A percentile compares a stretch with the other conserved stretches of the same genome.
phyloP scores from a whole-genome alignment of 2,888 invertebrate genomes.

The Scaptomyza polygonia region DNA sequence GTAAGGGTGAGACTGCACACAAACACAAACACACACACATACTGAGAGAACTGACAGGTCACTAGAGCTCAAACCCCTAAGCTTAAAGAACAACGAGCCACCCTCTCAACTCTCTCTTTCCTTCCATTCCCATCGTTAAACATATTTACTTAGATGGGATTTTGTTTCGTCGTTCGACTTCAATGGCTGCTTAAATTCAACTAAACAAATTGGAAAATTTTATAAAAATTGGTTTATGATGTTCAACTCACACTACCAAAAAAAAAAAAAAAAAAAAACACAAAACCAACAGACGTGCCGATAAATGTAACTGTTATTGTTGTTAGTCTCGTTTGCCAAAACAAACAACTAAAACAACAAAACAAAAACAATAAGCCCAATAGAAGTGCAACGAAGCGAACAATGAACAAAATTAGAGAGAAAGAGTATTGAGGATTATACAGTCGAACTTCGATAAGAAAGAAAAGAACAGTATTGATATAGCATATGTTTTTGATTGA shows the following conservation, averaged over 20 bases:
- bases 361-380: constrained; percentile 21
- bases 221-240: constrained; percentile 77
- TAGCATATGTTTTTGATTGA: too few relatives aligned
- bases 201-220: constrained; percentile 79
- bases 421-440: background rate
- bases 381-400: constrained; percentile 45
- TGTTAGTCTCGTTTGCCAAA: constrained; percentile 17
- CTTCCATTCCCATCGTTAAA: constrained; percentile 20
- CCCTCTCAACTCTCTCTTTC: background rate
- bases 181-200: constrained; percentile 63
- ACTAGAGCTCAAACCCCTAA: background rate
- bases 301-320: constrained; percentile 17
- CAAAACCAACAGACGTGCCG: constrained; percentile 14
- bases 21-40: constrained; percentile 5
- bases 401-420: background rate
- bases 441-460: too few relatives aligned
- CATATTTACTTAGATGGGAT: constrained; percentile 63
- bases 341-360: constrained; percentile 22
- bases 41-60: constrained; percentile 1
- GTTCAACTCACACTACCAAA: constrained; percentile 23
- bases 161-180: constrained; percentile 30
- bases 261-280: too few relatives aligned
- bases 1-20: constrained; percentile 13
- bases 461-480: too few relatives aligned
- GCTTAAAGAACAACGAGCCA: background rate